A percentile compares a stretch with the other conserved stretches of the same genome.
Conservation (phyloP, 2,113 vertebrate species). For the Phylloscopus trochilus region DNA sequence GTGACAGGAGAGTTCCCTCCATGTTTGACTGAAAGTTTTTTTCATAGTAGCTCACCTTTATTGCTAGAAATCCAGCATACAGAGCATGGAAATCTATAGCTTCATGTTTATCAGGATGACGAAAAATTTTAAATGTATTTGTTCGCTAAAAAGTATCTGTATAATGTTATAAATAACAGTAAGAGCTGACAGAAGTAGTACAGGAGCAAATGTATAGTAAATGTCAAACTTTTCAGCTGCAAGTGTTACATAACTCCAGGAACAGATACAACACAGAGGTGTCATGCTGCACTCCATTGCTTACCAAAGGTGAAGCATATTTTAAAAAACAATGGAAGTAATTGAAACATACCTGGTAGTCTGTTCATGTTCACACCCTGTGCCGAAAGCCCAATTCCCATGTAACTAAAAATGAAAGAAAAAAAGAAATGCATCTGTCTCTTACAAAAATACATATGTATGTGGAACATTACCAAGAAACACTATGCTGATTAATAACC, state of each 20-base stretch:
- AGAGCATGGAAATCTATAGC: neutral
- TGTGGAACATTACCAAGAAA: neutral
- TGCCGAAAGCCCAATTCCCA: constrained; percentile 98
- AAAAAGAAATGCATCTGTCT: constrained; percentile 11
- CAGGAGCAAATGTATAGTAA: neutral
- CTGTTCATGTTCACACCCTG: constrained; percentile 99
- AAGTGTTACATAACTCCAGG: neutral
- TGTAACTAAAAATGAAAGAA: constrained; percentile 83
- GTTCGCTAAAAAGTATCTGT: neutral
- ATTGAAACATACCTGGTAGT: constrained; percentile 86
- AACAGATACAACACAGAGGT: neutral
- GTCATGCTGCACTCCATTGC: neutral
- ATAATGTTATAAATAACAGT: neutral
- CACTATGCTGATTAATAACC: neutral
- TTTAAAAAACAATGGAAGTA: neutral
- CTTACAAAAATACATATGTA: neutral
- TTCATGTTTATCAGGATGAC: neutral
- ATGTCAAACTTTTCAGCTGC: neutral
- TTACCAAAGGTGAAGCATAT: neutral
- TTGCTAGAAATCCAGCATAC: neutral
- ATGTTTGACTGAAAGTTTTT: neutral
- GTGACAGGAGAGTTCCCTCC: neutral
- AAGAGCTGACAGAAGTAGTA: neutral
- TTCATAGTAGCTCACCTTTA: neutral
- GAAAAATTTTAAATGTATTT: neutral